Conservation (phyloP, 2,113 vertebrate species). For the Mormoops blainvillei region DNA sequence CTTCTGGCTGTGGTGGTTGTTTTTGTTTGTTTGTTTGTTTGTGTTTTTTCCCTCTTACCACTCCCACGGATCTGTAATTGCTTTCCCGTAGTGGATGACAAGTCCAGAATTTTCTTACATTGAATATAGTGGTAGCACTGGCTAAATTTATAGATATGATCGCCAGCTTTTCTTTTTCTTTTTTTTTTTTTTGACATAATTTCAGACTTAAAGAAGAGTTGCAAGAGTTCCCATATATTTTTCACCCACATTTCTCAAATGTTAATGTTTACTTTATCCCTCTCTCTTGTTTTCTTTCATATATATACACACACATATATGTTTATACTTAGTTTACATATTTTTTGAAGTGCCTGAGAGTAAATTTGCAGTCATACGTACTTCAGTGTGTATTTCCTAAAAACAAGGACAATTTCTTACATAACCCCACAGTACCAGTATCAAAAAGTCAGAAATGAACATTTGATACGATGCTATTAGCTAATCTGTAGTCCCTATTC, state of each 20-base stretch:
- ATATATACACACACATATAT: background rate
- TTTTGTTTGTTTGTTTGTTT: background rate
- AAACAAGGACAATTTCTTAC: background rate
- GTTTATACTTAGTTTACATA: background rate
- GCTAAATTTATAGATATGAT: background rate
- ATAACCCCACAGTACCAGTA: background rate
- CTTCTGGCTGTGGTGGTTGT: background rate
- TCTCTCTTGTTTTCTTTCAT: background rate
- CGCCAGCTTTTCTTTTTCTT: slow-evolving; percentile 2
- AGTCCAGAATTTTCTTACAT: background rate
- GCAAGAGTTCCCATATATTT: background rate
- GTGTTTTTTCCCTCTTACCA: background rate
- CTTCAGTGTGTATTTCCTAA: background rate
- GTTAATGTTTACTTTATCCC: background rate
- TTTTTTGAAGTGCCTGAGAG: background rate
- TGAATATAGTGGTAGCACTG: background rate
- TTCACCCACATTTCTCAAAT: background rate
- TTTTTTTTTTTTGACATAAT: background rate
- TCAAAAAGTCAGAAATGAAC: background rate
- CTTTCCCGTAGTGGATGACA: background rate
- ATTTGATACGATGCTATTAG: background rate
- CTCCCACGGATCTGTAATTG: background rate
- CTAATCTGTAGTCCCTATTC: background rate
- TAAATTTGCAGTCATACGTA: background rate
- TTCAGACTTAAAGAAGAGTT: background rate